Evolutionary conservation across 1,140 invertebrate genomes (phyloP), one percentile per base, ranked within the genome.

Genomic region (Pogonomyrmex barbatus): DNA sequence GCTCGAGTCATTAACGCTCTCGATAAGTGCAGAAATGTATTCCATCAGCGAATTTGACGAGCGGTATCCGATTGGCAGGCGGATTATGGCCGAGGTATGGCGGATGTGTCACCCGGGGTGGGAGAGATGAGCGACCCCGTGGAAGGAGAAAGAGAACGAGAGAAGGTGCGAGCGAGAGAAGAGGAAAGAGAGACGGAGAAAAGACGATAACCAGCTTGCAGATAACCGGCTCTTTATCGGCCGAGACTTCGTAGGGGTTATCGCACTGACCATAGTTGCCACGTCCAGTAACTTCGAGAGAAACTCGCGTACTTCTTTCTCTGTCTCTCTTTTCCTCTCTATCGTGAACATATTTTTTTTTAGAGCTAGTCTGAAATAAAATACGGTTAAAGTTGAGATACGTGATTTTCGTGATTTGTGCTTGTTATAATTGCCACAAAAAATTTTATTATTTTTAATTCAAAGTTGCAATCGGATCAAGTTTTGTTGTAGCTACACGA

Each of bases 231-330:
- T 91, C 84, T 90, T 91, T 91, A 91, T 91, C 90, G 89, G 56
- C 86, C 78, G 83, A 89, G 88, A 89, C 90, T 92, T 92, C 88
- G 81, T 76, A 89, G 92, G 89, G 92, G 92, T 93, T 93, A 93
- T 93, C 92, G 88, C 88, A 87, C 88, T 88, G 91, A 85, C 89
- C 91, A 89, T 91, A 83, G 89, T 92, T 92, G 92, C 91, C 87
- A 92, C 87, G 89, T 90, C 89, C 88, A 85, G 39, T 67, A 70
- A 75, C 76, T 82, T 54, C 42, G 45, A 81, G 77, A 70, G 67
- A 78, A 24, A 81, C 54, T 79, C 79, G 62, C 76, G 54, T 33
- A 39, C 76, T 86, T 67, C 36, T 39, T 47, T 36, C 67, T 86
- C 76, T 39, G 56, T 77, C n/a, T 24, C 36, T 63, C 30, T 78